Conservation (phyloP, 1,140 invertebrate genomes). For the Spodoptera litura region DNA sequence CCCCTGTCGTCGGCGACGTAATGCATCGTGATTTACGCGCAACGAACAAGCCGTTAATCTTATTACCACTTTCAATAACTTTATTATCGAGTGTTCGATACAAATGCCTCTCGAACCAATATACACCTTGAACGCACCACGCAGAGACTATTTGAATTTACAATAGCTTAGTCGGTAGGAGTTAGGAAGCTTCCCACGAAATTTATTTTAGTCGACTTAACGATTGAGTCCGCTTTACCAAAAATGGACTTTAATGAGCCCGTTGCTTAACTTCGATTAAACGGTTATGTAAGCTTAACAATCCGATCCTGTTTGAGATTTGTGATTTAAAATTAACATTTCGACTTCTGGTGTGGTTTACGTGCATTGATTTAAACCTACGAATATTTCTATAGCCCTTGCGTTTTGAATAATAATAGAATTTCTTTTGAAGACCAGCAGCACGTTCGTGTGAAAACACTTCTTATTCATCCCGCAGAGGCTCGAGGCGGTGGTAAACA, state of each 20-base stretch:
- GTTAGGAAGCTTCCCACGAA: conserved; percentile 73
- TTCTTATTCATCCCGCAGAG: conserved; percentile 65
- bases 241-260: conserved; percentile 73
- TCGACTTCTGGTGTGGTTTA: conserved; percentile 1
- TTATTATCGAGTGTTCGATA: conserved; percentile 72
- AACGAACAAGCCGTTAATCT: conserved; percentile 80
- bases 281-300: conserved; percentile 61
- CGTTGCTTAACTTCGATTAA: conserved; percentile 67
- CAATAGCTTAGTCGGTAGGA: conserved; percentile 55
- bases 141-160: conserved; percentile 62
- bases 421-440: conserved; percentile 30
- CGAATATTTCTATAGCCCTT: conserved; percentile 37
- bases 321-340: conserved; percentile 52
- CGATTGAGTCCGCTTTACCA: conserved; percentile 70
- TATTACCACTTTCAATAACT: conserved; percentile 85
- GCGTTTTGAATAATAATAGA: conserved; percentile 60
- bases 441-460: conserved; percentile 64
- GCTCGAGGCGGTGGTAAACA: conserved; percentile 63
- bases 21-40: conserved; percentile 82
- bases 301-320: conserved; percentile 54
- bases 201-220: conserved; percentile 79
- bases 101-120: conserved; percentile 61
- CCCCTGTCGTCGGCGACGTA: conserved; percentile 78
- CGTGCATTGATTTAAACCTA: conserved; percentile 47
- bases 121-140: conserved; percentile 65